These are phyloP conservation scores for Hylaeus anthracinus DNA, from an alignment of 1,140 invertebrate genomes.

Conservation along the genomic window DNA sequence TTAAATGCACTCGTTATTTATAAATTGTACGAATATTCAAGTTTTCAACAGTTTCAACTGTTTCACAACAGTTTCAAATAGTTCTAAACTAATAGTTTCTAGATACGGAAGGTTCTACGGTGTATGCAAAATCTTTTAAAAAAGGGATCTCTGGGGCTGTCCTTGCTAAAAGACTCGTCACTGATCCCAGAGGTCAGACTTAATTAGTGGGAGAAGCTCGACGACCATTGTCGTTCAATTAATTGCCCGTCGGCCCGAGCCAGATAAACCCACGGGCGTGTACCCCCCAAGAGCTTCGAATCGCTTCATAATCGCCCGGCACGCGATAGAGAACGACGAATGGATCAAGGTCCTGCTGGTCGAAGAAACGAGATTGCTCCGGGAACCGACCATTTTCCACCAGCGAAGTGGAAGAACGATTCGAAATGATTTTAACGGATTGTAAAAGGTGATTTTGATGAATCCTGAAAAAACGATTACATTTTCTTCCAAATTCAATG, in stretches of 20 bases:
- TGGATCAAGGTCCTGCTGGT: slow-evolving; percentile 57
- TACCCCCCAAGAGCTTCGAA: slow-evolving; percentile 43
- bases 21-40: too few species aligned
- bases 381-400: slow-evolving; percentile 35
- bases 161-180: slow-evolving; percentile 36
- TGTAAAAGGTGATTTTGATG: too few species aligned
- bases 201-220: slow-evolving; percentile 58
- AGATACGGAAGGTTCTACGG: too few species aligned
- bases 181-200: slow-evolving; percentile 45
- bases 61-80: too few species aligned
- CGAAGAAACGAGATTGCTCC: slow-evolving; percentile 49
- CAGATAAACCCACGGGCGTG: slow-evolving; percentile 52
- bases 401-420: neutral
- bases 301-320: slow-evolving; percentile 61
- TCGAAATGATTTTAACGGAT: neutral
- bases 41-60: too few species aligned
- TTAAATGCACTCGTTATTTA: too few species aligned
- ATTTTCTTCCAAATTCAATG: too few species aligned
- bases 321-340: slow-evolving; percentile 52
- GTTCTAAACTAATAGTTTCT: too few species aligned
- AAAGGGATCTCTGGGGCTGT: slow-evolving; percentile 4
- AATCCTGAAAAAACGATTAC: too few species aligned
- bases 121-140: neutral
- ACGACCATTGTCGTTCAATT: slow-evolving; percentile 63
- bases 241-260: slow-evolving; percentile 50